Base-by-base conservation (phyloP, 2,113 vertebrate species). In the Onychostoma macrolepis region DNA sequence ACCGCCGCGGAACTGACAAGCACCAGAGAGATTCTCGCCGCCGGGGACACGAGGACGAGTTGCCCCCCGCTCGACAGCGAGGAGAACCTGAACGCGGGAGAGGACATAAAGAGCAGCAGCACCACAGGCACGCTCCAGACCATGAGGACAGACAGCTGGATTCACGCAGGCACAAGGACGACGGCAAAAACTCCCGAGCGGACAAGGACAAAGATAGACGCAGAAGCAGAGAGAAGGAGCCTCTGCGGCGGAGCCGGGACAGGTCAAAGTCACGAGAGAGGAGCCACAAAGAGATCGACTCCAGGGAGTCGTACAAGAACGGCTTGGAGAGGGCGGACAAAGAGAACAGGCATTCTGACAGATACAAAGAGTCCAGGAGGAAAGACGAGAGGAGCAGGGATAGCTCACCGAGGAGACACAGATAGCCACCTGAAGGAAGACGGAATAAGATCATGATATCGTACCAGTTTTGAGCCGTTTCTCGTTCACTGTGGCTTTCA, bases 181-280 rank as follows among this genome's bases (percentile, higher is more conserved):
- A 94, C 9, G 93, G 90, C 86, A 95, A 93, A 92, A 88, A 86
- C n/a, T 93, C 94, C 48, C 90, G 93, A 75, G 58, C 5, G 30
- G 95, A 96, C 45, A 86, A 85, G 48, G 91, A 94, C 38, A 91
- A 91, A 58, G 87, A 96, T 28, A 79, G 89, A 61, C 4, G 65
- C 53, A 88, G 72, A 13, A 85, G 85, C 88, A 94, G 92, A 63
- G 95, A 96, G 50, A 80, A 88, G 82, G 94, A 93, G 38, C 90
- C 92, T 85, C 89, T 84, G 4, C 89, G 89, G 10, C 26, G 80
- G 26, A 94, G 85, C 86, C 93, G 93, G 92, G 92, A 93, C 4
- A 92, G 94, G 45, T 96, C 96, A 6, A 95, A 93, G 83, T 97
- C 95, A 0, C 84, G 88, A 24, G 96, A 96, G 86, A 91, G 92